Conservation (phyloP, 2,888 invertebrate species). For the Drosophila mayaguana region DNA sequence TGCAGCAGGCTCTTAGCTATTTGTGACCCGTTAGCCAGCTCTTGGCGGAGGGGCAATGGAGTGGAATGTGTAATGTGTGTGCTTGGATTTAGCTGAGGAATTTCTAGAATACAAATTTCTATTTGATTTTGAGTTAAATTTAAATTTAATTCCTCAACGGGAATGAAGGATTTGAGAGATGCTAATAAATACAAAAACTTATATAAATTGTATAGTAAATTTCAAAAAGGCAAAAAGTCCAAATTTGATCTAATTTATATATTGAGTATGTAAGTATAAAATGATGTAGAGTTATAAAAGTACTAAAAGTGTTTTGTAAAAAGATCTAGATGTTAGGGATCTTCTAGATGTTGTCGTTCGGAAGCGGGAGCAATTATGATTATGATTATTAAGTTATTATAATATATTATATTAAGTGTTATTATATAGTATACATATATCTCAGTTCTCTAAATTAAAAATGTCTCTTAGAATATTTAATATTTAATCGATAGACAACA, state of each 20-base stretch:
- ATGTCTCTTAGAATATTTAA: neutral
- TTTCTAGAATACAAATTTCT: constrained; percentile 1
- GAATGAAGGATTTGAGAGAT: neutral
- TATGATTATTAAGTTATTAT: too few relatives aligned
- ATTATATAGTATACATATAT: neutral
- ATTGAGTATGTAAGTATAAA: neutral
- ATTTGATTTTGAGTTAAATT: neutral
- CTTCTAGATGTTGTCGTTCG: too few relatives aligned
- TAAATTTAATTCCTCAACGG: neutral
- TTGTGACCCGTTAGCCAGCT: constrained; percentile 3
- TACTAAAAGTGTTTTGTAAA: too few relatives aligned
- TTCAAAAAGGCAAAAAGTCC: neutral
- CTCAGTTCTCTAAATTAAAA: neutral
- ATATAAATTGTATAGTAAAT: too few relatives aligned
- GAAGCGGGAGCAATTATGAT: too few relatives aligned
- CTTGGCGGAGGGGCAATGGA: constrained; percentile 2
- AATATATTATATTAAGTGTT: too few relatives aligned
- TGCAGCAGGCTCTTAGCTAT: constrained; percentile 9
- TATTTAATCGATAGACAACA: too few relatives aligned
- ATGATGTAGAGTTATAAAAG: too few relatives aligned
- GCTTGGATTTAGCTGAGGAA: neutral
- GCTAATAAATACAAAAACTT: neutral
- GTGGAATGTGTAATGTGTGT: constrained; percentile 19
- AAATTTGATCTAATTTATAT: neutral
- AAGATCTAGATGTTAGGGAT: too few relatives aligned